Evolutionary conservation across 2,113 vertebrate genomes (phyloP), one percentile per base, ranked within the genome.

Genomic region (human (Homo sapiens)): DNA sequence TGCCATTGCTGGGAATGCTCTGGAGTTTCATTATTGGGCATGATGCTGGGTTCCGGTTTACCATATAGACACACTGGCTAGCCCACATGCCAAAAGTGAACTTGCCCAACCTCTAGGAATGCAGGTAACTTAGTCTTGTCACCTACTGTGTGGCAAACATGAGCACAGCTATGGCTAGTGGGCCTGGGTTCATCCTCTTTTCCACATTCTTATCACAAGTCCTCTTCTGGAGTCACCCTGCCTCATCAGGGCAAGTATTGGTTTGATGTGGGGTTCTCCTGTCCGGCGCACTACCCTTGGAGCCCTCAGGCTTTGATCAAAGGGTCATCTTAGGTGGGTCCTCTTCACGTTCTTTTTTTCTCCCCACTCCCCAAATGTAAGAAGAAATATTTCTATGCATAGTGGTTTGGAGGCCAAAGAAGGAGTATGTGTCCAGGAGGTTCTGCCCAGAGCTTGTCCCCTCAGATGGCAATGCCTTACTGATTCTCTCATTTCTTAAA

Each of bases 391-490:
- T n/a, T 5, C 38, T 38, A 8, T 68, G 32, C 8, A n/a, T n/a
- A 43, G 55, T 25, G 6, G 45, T 23, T 43, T 17, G 11, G 43
- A 73, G 7, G 55, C 18, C 27, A n/a, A 57, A 66, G 16, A 59
- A 27, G 17, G 64, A 23, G 30, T 57, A 35, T 8, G n/a, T n/a
- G 72, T 23, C 72, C 55, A 48, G 23, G 38, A 61, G 35, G 30
- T 20, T 23, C 68, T 30, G 17, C 20, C 57, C 64, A 6, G 3
- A 66, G 25, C 3, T 1, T 8, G 30, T 50, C 25, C 13, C 59
- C 30, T 50, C 27, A n/a, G 70, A 43, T 27, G 35, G 45, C 1
- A 7, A 3, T 0, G 3, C 10, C 59, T 38, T 66, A 18, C 0
- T 72, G 38, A 23, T 27, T 38, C 8, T 40, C 52, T 57, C 11